Conservation (phyloP, 2,888 invertebrate species). For the Heterodera filipjevi region DNA sequence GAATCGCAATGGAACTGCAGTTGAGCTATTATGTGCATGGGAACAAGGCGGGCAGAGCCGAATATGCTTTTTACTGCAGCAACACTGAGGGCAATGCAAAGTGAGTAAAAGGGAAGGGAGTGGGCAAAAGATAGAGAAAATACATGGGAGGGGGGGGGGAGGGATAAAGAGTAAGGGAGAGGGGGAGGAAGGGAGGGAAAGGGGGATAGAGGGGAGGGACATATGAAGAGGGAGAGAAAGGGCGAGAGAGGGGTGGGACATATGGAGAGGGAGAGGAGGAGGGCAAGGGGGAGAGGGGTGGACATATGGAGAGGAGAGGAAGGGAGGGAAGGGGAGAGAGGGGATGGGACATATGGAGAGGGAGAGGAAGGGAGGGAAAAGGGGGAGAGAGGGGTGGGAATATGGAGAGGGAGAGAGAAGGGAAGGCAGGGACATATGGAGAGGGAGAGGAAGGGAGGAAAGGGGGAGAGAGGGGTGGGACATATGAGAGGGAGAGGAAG, state of each 20-base stretch:
- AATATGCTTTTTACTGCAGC: constrained; percentile 56
- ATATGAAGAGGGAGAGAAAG: background rate
- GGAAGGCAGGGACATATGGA: too few species aligned
- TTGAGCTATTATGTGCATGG: constrained; percentile 54
- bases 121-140: background rate
- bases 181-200: background rate
- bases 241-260: too few species aligned
- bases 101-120: background rate
- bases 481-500: too few species aligned
- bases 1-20: constrained; percentile 57
- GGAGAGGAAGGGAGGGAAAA: too few species aligned
- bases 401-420: too few species aligned
- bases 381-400: too few species aligned
- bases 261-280: too few species aligned
- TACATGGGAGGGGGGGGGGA: background rate
- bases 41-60: constrained; percentile 47
- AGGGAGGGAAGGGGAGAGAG: background rate
- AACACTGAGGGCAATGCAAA: constrained; percentile 50
- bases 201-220: background rate
- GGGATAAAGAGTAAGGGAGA: background rate
- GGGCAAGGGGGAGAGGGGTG: background rate
- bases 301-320: background rate
- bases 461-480: too few species aligned
- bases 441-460: too few species aligned
- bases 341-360: background rate